Conservation (phyloP, 1,140 invertebrate species). For the Pentalonia nigronervosa region DNA sequence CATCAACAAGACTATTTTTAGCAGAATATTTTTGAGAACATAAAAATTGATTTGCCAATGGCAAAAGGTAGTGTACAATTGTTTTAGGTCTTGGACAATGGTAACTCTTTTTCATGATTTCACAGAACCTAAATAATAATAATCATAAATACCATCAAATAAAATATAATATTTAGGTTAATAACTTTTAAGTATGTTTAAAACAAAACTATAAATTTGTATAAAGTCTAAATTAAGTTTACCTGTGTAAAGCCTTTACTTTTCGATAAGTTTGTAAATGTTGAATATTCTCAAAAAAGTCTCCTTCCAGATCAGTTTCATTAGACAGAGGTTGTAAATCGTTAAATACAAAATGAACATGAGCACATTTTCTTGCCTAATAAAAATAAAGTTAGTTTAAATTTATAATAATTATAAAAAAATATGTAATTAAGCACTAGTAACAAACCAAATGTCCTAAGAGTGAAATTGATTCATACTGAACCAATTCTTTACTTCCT, state of each 20-base stretch:
- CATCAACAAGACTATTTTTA: constrained; percentile 84
- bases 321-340: constrained; percentile 78
- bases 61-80: constrained; percentile 69
- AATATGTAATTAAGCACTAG: neutral
- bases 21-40: constrained; percentile 78
- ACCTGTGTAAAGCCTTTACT: constrained; percentile 77
- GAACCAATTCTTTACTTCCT: constrained; percentile 70
- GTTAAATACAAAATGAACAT: constrained; percentile 74
- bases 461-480: constrained; percentile 79
- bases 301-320: constrained; percentile 81
- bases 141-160: neutral
- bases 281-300: constrained; percentile 93
- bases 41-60: constrained; percentile 81
- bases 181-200: neutral
- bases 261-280: constrained; percentile 86
- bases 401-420: neutral
- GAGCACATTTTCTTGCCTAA: constrained; percentile 71
- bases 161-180: neutral
- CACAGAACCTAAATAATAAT: constrained; percentile 21
- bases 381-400: neutral
- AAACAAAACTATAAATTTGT: neutral
- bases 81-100: constrained; percentile 51
- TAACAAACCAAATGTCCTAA: constrained; percentile 72
- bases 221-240: constrained; percentile 60
- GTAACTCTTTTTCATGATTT: constrained; percentile 55